Conservation (phyloP, 2,888 invertebrate genomes). For the Macropis europaea region DNA sequence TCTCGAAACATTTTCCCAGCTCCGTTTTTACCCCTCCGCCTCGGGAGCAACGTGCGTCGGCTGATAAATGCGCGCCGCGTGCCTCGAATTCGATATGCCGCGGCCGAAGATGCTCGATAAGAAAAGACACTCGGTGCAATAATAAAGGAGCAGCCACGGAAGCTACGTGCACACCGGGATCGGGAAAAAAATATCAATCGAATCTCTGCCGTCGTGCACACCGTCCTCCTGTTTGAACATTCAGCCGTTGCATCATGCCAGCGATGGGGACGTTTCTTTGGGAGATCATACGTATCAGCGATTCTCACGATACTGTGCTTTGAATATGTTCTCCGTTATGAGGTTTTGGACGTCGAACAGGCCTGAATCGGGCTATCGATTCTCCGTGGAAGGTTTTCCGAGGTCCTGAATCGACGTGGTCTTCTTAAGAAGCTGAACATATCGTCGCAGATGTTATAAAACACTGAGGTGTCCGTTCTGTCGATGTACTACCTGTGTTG, state of each 20-base stretch:
- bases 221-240: conserved; percentile 28
- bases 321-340: conserved; percentile 14
- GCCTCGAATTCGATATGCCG: conserved; percentile 60
- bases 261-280: conserved; percentile 40
- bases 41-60: conserved; percentile 46
- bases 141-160: conserved; percentile 15
- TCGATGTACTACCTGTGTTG: too few relatives aligned
- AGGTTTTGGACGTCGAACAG: neutral
- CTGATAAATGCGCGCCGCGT: conserved; percentile 65
- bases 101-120: conserved; percentile 41
- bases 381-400: too few relatives aligned
- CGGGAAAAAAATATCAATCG: conserved; percentile 54
- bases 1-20: too few relatives aligned
- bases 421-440: conserved; percentile 11
- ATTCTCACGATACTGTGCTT: conserved; percentile 1
- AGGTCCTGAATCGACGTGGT: neutral
- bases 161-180: neutral
- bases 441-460: too few relatives aligned
- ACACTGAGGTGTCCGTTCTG: too few relatives aligned
- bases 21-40: conserved; percentile 24
- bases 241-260: conserved; percentile 56
- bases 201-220: conserved; percentile 8
- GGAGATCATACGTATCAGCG: conserved; percentile 19
- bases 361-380: too few relatives aligned
- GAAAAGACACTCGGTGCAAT: conserved; percentile 41